Percentiles rank a stretch among this genome's conserved stretches.
phyloP scores from a whole-genome alignment of 1,140 invertebrate species.

The Patella vulgata region DNA sequence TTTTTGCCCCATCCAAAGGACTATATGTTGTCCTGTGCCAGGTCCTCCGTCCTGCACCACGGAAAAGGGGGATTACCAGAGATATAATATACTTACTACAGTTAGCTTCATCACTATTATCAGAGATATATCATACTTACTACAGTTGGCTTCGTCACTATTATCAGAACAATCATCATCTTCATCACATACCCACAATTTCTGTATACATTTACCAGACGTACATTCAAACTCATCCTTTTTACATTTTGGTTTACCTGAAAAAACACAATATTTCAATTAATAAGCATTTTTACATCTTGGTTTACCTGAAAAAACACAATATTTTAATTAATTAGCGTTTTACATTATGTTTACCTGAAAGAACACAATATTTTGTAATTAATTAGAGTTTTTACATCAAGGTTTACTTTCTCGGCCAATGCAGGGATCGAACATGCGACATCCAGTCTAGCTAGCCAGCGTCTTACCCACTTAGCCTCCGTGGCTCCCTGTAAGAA shows the following conservation, averaged over 20 bases:
- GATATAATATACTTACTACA: constrained; percentile 43
- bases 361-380: background rate
- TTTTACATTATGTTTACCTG: constrained; percentile 33
- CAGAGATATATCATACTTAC: constrained; percentile 37
- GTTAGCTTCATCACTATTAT: constrained; percentile 48
- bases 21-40: too few species aligned
- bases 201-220: constrained; percentile 54
- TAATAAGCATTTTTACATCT: constrained; percentile 35
- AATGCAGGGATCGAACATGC: too few species aligned
- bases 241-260: constrained; percentile 35
- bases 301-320: constrained; percentile 20
- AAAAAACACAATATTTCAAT: background rate
- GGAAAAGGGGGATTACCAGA: too few species aligned
- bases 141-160: constrained; percentile 56
- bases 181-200: constrained; percentile 51
- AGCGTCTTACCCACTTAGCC: too few species aligned
- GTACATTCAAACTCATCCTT: constrained; percentile 56
- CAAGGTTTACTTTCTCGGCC: too few species aligned
- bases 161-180: constrained; percentile 57
- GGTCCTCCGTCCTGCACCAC: too few species aligned
- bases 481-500: too few species aligned
- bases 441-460: too few species aligned
- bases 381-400: too few species aligned
- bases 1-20: too few species aligned
- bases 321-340: too few species aligned